Evolutionary conservation across 2,113 vertebrate genomes (phyloP).

Genomic region (Apteryx owenii): DNA sequence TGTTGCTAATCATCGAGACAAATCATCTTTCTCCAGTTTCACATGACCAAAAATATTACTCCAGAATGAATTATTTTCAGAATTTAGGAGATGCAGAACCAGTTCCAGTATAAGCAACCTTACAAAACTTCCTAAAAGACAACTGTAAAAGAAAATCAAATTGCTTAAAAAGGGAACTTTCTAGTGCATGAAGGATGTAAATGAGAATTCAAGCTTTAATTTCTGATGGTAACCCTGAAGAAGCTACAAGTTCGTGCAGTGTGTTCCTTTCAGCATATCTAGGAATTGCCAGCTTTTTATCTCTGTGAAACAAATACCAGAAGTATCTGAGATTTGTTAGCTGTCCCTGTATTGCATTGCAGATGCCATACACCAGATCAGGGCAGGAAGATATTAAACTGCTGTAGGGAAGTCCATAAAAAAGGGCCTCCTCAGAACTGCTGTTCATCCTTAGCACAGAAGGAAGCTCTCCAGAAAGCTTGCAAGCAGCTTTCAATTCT

Average conservation of each 20-base stretch:
- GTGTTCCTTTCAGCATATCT: background rate
- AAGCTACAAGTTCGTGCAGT: background rate
- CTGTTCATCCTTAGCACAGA: background rate
- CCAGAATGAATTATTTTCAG: background rate
- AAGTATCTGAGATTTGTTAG: background rate
- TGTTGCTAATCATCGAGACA: background rate
- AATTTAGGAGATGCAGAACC: background rate
- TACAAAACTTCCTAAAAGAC: background rate
- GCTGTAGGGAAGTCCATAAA: background rate
- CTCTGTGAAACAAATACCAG: background rate
- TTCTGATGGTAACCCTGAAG: background rate
- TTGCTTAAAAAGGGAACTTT: background rate
- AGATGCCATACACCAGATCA: background rate
- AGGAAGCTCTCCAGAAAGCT: background rate
- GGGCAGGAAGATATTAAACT: background rate
- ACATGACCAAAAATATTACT: background rate
- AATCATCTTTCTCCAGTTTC: background rate
- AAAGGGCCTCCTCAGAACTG: background rate
- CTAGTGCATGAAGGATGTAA: background rate
- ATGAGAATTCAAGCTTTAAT: background rate
- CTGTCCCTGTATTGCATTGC: background rate
- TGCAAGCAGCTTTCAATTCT: background rate
- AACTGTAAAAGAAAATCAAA: background rate
- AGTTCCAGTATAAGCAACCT: background rate
- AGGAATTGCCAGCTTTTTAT: background rate